phyloP scores from a whole-genome alignment of 1,140 invertebrate genomes.

The Caerostris extrusa region DNA sequence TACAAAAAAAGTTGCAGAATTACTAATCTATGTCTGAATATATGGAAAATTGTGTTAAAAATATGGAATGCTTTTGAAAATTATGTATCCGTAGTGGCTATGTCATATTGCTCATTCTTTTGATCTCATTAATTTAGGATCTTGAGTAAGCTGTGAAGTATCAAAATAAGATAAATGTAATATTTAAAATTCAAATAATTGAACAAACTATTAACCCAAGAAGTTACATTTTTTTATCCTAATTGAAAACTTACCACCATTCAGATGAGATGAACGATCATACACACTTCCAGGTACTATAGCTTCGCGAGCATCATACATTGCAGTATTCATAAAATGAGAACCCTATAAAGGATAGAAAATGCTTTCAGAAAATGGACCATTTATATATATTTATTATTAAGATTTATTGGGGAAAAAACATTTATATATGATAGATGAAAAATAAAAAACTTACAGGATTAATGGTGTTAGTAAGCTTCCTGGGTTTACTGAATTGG shows the following conservation, averaged over 20 bases:
- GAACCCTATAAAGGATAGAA: slow-evolving; percentile 84
- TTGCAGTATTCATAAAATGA: slow-evolving; percentile 97
- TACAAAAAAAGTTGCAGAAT: too few relatives aligned
- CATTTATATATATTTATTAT: neutral
- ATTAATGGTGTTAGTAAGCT: slow-evolving; percentile 93
- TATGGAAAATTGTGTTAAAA: too few relatives aligned
- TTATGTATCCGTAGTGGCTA: too few relatives aligned
- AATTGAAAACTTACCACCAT: slow-evolving; percentile 79
- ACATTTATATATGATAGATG: neutral
- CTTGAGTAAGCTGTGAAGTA: too few relatives aligned
- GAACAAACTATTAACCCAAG: too few relatives aligned
- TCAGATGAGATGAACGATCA: slow-evolving; percentile 86
- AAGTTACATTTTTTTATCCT: too few relatives aligned
- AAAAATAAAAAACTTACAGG: slow-evolving; percentile 69
- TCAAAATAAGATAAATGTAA: too few relatives aligned
- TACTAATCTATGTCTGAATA: too few relatives aligned
- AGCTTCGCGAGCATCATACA: slow-evolving; percentile 92
- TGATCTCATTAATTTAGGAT: too few relatives aligned
- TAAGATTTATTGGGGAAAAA: neutral
- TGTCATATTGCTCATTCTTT: too few relatives aligned
- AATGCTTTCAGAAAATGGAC: neutral
- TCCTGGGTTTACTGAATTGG: slow-evolving; percentile 97
- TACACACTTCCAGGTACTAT: slow-evolving; percentile 91
- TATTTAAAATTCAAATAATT: too few relatives aligned
- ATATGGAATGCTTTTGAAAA: too few relatives aligned